Base-by-base conservation (phyloP, 1,140 invertebrate genomes). In the Drepana arcuata region DNA sequence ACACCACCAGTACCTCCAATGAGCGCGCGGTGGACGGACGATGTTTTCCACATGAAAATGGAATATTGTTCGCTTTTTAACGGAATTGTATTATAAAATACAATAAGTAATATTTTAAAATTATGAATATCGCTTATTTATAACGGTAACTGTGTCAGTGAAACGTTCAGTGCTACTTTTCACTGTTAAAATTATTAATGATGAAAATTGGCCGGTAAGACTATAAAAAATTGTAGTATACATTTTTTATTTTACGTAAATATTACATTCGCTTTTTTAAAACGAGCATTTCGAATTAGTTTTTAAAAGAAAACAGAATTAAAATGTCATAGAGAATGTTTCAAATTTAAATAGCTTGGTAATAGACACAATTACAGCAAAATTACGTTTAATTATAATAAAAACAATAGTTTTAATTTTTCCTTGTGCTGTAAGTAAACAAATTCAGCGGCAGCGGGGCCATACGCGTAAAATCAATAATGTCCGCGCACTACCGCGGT, bases 381-480 rank as follows among this genome's bases (percentile, higher is more conserved):
- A 21, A 9, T 21, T 5, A 5, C 9, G 18, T 21, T 21, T 21
- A 21, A 21, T 21, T 21, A 5, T 21, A 12, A 1, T 18, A 14
- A 14, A 14, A 7, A 13, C 2, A n/a, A 25, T 31, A 14, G 16
- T 30, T 29, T 36, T 48, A 24, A 38, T 37, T 39, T 34, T 32
- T 26, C n/a, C 21, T 39, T 5, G 10, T 29, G 9, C 3, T 40
- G 28, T 43, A 23, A 21, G 40, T 49, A 49, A 44, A 49, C 38
- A 47, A 42, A 42, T 31, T 42, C 21, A 15, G 5, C 12, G 33
- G 30, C 34, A 34, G 38, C 28, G 29, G 37, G 28, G 46, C 38
- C 33, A 54, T 57, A 35, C 42, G 40, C 24, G 6, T 38, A 68
- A 72, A 75, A 75, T 72, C 71, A 61, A 75, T 75, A 75, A 60